Conservation (phyloP, 2,888 invertebrate genomes). For the Brachypalpus laphriformis region DNA sequence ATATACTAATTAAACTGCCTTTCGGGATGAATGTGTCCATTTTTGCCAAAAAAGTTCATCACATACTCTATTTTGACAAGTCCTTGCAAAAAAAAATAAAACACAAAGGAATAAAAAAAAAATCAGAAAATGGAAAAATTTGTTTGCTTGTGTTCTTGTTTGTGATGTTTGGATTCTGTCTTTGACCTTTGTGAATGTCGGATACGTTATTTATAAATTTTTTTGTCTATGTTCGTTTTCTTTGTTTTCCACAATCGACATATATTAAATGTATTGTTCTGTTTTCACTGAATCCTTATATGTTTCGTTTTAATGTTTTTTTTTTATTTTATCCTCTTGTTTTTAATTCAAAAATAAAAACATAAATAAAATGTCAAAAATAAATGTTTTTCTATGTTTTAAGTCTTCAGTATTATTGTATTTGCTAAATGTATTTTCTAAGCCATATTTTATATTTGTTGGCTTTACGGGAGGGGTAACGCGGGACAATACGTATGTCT, state of each 20-base stretch:
- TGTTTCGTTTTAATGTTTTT: background rate
- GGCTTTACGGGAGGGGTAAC: background rate
- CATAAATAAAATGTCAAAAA: background rate
- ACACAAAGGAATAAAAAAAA: background rate
- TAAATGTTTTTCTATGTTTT: constrained; percentile 8
- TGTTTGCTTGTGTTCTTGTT: constrained; percentile 67
- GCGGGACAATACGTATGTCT: background rate
- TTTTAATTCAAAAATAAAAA: background rate
- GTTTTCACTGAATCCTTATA: background rate
- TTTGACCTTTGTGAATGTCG: constrained; percentile 48
- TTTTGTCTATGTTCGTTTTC: constrained; percentile 1
- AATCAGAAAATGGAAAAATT: constrained; percentile 29
- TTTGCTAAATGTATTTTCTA: constrained; percentile 19
- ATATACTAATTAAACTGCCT: background rate
- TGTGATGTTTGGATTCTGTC: constrained; percentile 58
- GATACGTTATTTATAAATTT: constrained; percentile 1
- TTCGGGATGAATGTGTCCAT: constrained; percentile 31
- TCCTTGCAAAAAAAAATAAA: background rate
- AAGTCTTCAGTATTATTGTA: background rate
- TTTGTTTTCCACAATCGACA: background rate
- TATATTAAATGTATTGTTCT: constrained; percentile 6
- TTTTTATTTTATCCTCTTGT: background rate
- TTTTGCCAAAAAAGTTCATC: constrained; percentile 24
- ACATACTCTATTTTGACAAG: background rate
- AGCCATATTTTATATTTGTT: background rate